phyloP scores from a whole-genome alignment of 2,797 vertebrate genomes.

The Acanthurus lineatus region DNA sequence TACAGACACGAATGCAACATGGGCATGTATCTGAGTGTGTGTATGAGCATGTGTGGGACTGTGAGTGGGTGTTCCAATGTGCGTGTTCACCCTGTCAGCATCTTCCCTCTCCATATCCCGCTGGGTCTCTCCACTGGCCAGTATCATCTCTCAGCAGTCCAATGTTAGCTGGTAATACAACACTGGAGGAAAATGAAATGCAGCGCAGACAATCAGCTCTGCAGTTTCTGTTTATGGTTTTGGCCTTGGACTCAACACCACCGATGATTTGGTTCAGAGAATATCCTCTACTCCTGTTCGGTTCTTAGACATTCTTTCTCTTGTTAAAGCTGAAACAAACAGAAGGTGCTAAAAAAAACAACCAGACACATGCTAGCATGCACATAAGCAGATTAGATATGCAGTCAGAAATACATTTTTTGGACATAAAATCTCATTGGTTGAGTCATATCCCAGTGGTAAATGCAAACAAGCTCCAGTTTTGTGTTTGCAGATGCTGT shows the following conservation, averaged over 20 bases:
- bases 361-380: slow-evolving; percentile 20
- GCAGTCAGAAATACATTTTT: not conserved
- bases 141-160: slow-evolving; percentile 69
- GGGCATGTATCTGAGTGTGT: not conserved
- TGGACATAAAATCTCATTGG: slow-evolving; percentile 1
- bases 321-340: slow-evolving; percentile 8
- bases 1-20: not conserved
- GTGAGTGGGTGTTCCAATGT: not conserved
- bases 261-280: slow-evolving; percentile 37
- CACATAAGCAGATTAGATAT: slow-evolving; percentile 10
- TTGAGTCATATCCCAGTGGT: slow-evolving; percentile 11
- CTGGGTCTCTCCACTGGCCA: slow-evolving; percentile 43
- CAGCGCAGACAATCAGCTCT: slow-evolving; percentile 59
- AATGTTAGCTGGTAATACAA: slow-evolving; percentile 68
- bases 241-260: slow-evolving; percentile 43
- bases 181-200: slow-evolving; percentile 74
- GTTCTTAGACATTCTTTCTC: slow-evolving; percentile 22
- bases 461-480: not conserved
- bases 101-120: slow-evolving; percentile 65
- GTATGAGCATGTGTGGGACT: not conserved
- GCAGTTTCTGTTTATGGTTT: slow-evolving; percentile 52
- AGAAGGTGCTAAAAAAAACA: slow-evolving; percentile 32
- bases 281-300: slow-evolving; percentile 33
- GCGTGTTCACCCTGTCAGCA: slow-evolving; percentile 42
- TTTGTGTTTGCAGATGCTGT: slow-evolving; percentile 6